Evolutionary conservation across 2,113 vertebrate species (phyloP).

Genomic region (Pollachius pollachius): DNA sequence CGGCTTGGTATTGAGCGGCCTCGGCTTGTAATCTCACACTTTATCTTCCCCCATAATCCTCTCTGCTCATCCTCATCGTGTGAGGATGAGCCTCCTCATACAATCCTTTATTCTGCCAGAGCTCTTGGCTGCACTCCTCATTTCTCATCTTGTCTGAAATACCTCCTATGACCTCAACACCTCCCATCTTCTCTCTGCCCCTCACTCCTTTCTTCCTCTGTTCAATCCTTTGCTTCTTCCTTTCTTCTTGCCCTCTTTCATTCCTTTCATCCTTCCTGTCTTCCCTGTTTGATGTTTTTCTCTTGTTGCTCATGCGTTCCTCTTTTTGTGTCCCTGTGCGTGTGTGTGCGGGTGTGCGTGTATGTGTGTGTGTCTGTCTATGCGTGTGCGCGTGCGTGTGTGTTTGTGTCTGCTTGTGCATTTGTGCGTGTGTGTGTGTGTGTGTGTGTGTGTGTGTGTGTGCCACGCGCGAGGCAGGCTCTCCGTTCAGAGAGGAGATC

Average conservation of each 20-base stretch:
- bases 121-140: background rate
- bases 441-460: too few species aligned
- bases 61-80: constrained; percentile 45
- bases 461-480: constrained; percentile 67
- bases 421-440: too few species aligned
- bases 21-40: constrained; percentile 52
- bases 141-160: constrained; percentile 7
- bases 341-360: too few species aligned
- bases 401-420: too few species aligned
- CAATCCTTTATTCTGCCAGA: constrained; percentile 1
- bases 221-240: background rate
- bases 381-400: too few species aligned
- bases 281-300: too few species aligned
- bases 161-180: constrained; percentile 13
- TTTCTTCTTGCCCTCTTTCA: constrained; percentile 18
- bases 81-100: constrained; percentile 15
- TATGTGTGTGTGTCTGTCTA: too few species aligned
- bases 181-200: background rate
- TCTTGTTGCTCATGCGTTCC: too few species aligned
- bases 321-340: too few species aligned
- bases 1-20: constrained; percentile 33
- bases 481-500: constrained; percentile 90
- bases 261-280: constrained; percentile 17
- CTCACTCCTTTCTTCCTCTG: background rate
- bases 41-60: constrained; percentile 57